Conservation (phyloP, 2,113 vertebrate genomes). For the Mugil cephalus region DNA sequence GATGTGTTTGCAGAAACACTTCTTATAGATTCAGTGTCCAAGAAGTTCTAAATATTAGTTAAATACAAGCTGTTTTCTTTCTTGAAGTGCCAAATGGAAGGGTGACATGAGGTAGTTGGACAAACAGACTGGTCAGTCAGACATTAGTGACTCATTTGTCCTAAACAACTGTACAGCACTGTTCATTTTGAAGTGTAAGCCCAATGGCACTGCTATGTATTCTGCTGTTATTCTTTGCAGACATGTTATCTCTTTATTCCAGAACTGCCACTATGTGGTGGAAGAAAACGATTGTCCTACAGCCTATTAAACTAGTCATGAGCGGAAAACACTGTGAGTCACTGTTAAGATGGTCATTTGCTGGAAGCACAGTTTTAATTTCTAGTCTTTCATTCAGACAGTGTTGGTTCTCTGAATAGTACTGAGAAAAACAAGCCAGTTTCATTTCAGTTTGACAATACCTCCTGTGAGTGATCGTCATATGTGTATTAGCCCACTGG, state of each 20-base stretch:
- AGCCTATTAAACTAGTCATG: slow-evolving; percentile 57
- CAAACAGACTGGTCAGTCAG: slow-evolving; percentile 67
- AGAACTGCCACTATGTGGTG: slow-evolving; percentile 42
- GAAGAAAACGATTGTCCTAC: slow-evolving; percentile 57
- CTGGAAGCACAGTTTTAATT: slow-evolving; percentile 40
- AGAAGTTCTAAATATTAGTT: not conserved
- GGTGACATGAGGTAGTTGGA: slow-evolving; percentile 52
- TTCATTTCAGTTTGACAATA: slow-evolving; percentile 21
- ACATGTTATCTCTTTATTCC: slow-evolving; percentile 71
- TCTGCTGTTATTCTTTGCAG: slow-evolving; percentile 61
- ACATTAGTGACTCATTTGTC: slow-evolving; percentile 73
- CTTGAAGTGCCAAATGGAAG: slow-evolving; percentile 39
- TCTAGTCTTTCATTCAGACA: slow-evolving; percentile 30
- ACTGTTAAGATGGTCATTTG: slow-evolving; percentile 54
- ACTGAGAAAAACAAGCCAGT: slow-evolving; percentile 9
- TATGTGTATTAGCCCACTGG: not conserved
- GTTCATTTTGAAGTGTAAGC: slow-evolving; percentile 52
- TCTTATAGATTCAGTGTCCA: slow-evolving; percentile 9
- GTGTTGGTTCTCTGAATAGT: slow-evolving; percentile 25
- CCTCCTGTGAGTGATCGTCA: slow-evolving; percentile 34
- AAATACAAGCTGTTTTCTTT: slow-evolving; percentile 33
- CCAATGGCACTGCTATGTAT: slow-evolving; percentile 51
- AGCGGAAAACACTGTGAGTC: slow-evolving; percentile 36
- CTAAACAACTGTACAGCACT: slow-evolving; percentile 48
- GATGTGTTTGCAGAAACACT: not conserved